Evolutionary conservation across 2,888 invertebrate genomes (phyloP).

Genomic region (Nephrotoma guestfalica): DNA sequence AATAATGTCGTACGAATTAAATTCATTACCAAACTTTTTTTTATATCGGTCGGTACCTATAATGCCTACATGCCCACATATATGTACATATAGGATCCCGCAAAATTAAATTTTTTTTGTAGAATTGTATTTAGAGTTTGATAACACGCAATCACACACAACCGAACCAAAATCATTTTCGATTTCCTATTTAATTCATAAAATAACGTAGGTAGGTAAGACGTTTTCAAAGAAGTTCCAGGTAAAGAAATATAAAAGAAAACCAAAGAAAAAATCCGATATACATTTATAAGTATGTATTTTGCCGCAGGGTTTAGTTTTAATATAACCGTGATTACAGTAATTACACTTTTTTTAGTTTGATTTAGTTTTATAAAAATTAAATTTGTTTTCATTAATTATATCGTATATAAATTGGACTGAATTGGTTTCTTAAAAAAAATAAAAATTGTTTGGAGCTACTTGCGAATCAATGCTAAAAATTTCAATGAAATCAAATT

Average conservation of each 20-base stretch:
- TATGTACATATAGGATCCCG: not conserved
- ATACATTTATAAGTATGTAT: not conserved
- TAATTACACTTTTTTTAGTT: not conserved
- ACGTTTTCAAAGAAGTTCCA: not conserved
- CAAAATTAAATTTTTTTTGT: not conserved
- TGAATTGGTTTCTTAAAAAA: not conserved
- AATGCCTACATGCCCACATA: not conserved
- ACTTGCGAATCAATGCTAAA: not conserved
- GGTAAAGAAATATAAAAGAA: not conserved
- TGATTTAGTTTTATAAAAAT: not conserved
- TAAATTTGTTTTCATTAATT: not conserved
- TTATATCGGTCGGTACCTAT: not conserved
- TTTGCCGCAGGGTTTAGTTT: not conserved
- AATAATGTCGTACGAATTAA: not conserved
- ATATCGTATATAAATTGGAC: not conserved
- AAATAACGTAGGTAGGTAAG: not conserved
- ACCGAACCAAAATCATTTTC: not conserved
- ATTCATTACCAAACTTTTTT: not conserved
- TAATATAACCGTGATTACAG: conserved; percentile 4
- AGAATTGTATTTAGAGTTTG: not conserved
- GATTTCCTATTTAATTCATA: not conserved
- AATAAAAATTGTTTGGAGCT: not conserved
- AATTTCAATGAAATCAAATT: not conserved
- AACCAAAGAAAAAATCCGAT: not conserved
- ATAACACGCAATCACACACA: not conserved